Percentiles rank a stretch among this genome's conserved stretches.
Conservation (phyloP, 64 coral and sea anemone genomes). For the Cladopsammia gracilis region DNA sequence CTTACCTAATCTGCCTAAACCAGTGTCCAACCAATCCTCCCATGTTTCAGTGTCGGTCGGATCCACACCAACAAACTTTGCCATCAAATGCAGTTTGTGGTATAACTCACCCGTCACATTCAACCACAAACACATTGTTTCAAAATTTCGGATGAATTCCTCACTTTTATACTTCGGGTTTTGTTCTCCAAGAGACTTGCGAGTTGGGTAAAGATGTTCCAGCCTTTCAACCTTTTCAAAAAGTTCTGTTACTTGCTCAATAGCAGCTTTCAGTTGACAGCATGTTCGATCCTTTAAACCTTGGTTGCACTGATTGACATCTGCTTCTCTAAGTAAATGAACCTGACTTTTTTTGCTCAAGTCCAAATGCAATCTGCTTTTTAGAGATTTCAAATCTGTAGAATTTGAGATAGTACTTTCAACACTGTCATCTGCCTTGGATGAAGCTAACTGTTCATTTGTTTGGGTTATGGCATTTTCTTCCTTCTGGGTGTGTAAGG, state of each 20-base stretch:
- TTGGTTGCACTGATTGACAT: neutral
- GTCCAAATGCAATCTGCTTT: neutral
- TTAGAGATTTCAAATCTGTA: neutral
- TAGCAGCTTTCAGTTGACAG: conserved; percentile 66
- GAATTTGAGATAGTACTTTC: neutral
- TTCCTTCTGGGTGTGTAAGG: neutral
- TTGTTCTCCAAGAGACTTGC: conserved; percentile 71
- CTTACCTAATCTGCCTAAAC: conserved; percentile 69
- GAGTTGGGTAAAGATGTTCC: conserved; percentile 92
- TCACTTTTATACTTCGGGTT: conserved; percentile 75
- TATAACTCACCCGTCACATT: conserved; percentile 90
- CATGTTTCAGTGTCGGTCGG: conserved; percentile 29
- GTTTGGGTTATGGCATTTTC: neutral
- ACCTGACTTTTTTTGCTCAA: neutral
- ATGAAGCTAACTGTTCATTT: neutral
- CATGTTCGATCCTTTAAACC: conserved; percentile 8
- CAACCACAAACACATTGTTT: conserved; percentile 87
- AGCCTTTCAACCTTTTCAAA: conserved; percentile 82
- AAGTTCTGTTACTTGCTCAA: conserved; percentile 62
- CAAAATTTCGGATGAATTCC: conserved; percentile 83
- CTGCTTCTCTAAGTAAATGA: too few relatives aligned
- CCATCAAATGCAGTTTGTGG: conserved; percentile 83
- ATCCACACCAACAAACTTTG: conserved; percentile 88
- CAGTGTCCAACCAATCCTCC: conserved; percentile 83
- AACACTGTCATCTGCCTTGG: neutral